Evolutionary conservation across 53 echinoderm and acorn worm species (phyloP), one percentile per base, ranked within the genome.

Genomic region (Holothuria scabra): DNA sequence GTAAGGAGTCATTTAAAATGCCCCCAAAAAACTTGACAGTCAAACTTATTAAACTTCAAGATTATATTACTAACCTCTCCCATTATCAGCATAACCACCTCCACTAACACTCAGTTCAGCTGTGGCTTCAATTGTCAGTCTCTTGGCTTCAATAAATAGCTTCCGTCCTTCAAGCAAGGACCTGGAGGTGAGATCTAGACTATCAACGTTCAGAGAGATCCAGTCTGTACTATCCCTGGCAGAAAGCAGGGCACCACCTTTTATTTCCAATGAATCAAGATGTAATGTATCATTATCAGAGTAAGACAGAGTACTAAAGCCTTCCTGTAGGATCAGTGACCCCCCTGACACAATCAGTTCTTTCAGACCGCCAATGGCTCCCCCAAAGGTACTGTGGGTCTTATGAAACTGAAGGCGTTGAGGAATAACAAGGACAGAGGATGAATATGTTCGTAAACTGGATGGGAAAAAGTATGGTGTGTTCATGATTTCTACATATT

Each of bases 301-400:
- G 30, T 56, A 61, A 2, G 76, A 60, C 18, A 76, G 29, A 19
- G 89, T 86, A 25, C 56, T 37, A 12, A 88, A 80, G 37, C 76
- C 29, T 30, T 59, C 48, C 5, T 86, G 79, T 29, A 92, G 90
- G 0, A 49, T 59, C 64, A 95, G 38, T 46, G 83, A 69, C 22
- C 90, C 88, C 31, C 85, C 83, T 67, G 90, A 67, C 25, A 95
- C 66, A 33, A 92, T 79, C 20, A 90, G 57, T 58, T 92, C 83
- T 20, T 26, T 33, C 12, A 87, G 88, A 52, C 90, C 92, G 35
- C 87, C 88, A 57, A 95, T 28, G 3, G 71, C 65, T 8, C 95
- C 95, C 44, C 88, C 69, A 28, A 95, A 67, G 33, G 69, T 32
- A 67, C 65, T 88, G 23, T 83, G 46, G 4, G 81, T 86, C 28